These are phyloP conservation scores for Cactoblastis cactorum DNA, from an alignment of 2,888 invertebrate species.

Conservation along the genomic window DNA sequence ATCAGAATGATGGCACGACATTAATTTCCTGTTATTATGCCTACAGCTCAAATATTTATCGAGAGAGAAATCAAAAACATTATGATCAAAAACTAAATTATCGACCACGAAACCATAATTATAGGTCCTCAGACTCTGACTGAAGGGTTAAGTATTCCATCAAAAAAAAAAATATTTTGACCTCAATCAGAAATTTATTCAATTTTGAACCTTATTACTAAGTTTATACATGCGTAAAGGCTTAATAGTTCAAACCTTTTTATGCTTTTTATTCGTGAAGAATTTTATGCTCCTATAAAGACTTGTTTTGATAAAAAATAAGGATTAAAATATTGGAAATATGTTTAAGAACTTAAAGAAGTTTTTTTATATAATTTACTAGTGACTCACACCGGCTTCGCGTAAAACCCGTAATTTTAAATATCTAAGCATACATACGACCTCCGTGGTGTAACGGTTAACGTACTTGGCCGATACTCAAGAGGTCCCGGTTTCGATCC, in stretches of 20 bases:
- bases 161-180: conserved; percentile 25
- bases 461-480: too few relatives aligned
- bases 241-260: too few relatives aligned
- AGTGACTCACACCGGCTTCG: too few relatives aligned
- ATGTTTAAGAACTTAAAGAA: background rate
- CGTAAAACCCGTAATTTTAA: too few relatives aligned
- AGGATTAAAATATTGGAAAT: too few relatives aligned
- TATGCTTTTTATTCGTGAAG: too few relatives aligned
- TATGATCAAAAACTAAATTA: conserved; percentile 33
- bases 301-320: background rate
- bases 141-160: conserved; percentile 24
- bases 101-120: conserved; percentile 31
- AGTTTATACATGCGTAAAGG: background rate
- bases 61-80: conserved; percentile 28
- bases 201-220: conserved; percentile 16
- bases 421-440: too few relatives aligned
- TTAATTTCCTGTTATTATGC: conserved; percentile 15
- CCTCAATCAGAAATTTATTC: background rate
- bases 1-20: conserved; percentile 9
- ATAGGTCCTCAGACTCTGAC: conserved; percentile 24
- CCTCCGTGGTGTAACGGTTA: too few relatives aligned
- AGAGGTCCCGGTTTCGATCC: too few relatives aligned
- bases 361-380: too few relatives aligned
- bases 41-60: conserved; percentile 17
- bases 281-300: background rate